Percentiles rank a stretch among this genome's conserved stretches.
phyloP scores from a whole-genome alignment of 2,113 vertebrate species.

The Rhodinocichla rosea region DNA sequence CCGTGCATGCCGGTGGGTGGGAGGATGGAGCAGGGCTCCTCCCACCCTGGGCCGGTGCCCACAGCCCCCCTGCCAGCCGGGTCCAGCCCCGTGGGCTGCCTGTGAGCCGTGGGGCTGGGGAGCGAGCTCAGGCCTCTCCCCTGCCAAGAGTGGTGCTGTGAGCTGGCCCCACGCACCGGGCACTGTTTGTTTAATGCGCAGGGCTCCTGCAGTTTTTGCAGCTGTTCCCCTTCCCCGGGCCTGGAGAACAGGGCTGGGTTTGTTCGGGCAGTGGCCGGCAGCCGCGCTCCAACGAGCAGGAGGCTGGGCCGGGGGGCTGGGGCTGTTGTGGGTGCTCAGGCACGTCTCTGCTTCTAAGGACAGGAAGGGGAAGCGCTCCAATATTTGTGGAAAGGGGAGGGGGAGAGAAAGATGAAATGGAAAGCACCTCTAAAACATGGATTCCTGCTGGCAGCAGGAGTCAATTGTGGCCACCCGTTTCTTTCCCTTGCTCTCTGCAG shows the following conservation, averaged over 20 bases:
- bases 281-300: background rate
- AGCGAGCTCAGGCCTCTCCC: background rate
- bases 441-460: background rate
- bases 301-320: background rate
- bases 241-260: conserved; percentile 60
- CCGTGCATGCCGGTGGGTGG: accelerated
- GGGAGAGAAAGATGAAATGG: background rate
- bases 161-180: background rate
- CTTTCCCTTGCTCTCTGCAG: conserved; percentile 56
- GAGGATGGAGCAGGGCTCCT: background rate
- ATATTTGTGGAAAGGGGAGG: background rate
- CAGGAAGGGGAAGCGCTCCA: conserved; percentile 14
- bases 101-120: background rate
- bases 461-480: background rate
- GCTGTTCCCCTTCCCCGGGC: conserved; percentile 41
- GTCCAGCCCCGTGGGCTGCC: background rate
- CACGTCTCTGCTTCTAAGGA: conserved; percentile 5
- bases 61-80: background rate
- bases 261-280: conserved; percentile 45
- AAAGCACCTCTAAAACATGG: background rate
- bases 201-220: conserved; percentile 27
- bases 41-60: background rate
- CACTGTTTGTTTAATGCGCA: background rate
- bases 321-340: background rate
- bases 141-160: background rate